A percentile compares a stretch with the other conserved stretches of the same genome.
Evolutionary conservation across 1,140 invertebrate genomes (phyloP).

Genomic region (Caligus rogercresseyi): DNA sequence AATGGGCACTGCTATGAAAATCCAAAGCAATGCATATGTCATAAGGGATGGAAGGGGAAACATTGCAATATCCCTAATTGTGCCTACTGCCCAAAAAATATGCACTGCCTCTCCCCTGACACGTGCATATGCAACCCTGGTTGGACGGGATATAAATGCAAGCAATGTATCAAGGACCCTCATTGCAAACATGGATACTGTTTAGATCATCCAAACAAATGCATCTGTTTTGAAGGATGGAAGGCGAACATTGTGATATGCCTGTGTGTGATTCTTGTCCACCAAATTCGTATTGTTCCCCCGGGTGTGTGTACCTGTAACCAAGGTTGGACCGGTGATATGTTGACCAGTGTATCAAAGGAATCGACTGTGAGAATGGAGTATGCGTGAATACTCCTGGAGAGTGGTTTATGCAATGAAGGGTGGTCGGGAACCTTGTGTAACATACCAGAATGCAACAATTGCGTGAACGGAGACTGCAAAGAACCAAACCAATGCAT

Average conservation of each 20-base stretch:
- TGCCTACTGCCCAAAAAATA: not conserved
- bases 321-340: too few relatives aligned
- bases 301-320: too few relatives aligned
- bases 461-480: not conserved
- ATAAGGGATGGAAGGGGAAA: not conserved
- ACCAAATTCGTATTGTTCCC: too few relatives aligned
- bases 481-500: too few relatives aligned
- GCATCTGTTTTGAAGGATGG: too few relatives aligned
- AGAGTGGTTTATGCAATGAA: not conserved
- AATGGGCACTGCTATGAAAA: not conserved
- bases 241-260: not conserved
- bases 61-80: not conserved
- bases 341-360: too few relatives aligned
- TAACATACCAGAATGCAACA: not conserved
- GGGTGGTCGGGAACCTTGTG: not conserved
- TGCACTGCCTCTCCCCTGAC: not conserved
- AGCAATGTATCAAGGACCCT: too few relatives aligned
- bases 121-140: not conserved
- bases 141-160: not conserved
- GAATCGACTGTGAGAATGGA: not conserved
- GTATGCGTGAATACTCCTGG: not conserved
- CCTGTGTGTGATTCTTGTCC: too few relatives aligned
- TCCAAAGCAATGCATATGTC: not conserved
- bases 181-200: too few relatives aligned
- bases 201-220: too few relatives aligned